Evolutionary conservation across 2,797 vertebrate genomes (phyloP).

Genomic region (Gila robusta): DNA sequence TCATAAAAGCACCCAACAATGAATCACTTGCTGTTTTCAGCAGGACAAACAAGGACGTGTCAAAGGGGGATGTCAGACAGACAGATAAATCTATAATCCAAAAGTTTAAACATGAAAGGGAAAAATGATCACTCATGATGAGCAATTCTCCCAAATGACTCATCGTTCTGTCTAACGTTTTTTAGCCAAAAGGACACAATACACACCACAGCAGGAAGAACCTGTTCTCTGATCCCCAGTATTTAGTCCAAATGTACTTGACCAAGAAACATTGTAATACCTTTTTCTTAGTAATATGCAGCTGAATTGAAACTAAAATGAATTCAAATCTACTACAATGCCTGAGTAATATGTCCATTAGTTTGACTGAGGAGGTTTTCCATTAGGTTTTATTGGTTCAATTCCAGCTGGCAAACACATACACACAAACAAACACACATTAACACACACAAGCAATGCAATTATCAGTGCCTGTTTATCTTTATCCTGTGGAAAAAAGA

Average conservation of each 20-base stretch:
- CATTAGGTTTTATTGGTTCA: slow-evolving; percentile 17
- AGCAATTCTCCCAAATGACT: neutral
- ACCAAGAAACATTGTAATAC: neutral
- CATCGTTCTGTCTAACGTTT: neutral
- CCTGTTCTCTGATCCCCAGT: neutral
- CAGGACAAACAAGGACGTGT: neutral
- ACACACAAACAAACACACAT: slow-evolving; percentile 62
- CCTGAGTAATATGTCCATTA: neutral
- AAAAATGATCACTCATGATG: neutral
- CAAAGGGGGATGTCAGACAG: neutral
- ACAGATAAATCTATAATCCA: neutral
- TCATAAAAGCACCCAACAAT: slow-evolving; percentile 8
- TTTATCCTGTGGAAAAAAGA: slow-evolving; percentile 65
- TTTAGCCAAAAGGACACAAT: neutral
- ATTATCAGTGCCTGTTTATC: slow-evolving; percentile 72
- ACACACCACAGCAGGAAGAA: neutral
- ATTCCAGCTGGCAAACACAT: slow-evolving; percentile 18
- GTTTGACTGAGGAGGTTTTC: neutral
- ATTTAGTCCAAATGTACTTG: neutral
- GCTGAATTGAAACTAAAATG: neutral
- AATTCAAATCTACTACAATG: neutral
- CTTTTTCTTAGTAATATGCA: neutral
- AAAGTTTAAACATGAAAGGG: neutral
- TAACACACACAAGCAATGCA: slow-evolving; percentile 73
- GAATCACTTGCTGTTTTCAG: slow-evolving; percentile 5